Base-by-base conservation (phyloP, 2,113 vertebrate genomes). In the Pionites leucogaster region DNA sequence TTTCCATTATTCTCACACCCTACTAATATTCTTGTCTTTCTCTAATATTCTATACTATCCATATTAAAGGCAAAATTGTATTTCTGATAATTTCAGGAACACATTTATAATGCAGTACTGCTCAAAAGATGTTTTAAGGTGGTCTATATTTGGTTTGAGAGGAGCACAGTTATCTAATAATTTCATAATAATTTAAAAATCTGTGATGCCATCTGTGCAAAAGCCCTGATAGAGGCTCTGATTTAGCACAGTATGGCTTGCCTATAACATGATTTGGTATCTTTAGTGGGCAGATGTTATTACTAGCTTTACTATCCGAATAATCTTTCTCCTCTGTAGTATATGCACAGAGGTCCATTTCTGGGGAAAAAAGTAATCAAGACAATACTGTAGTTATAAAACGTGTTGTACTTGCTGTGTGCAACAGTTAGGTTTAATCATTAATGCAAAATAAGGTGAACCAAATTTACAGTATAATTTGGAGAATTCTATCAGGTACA, bases 161-260 rank as follows among this genome's bases (percentile, higher is more conserved):
- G 65, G 33, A 96, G 47, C 47, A 78, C 74, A 91, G 93, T 93
- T 92, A 78, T 86, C 92, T 96, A 95, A 95, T 92, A 96, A 90
- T 88, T 86, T 85, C 94, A 96, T 94, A 95, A 95, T 97, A 92
- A 91, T 94, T 91, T 84, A 12, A 80, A 93, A 96, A 93, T 93
- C 94, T 97, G 92, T 81, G 42, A 64, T 92, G 24, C 94, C 94
- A 95, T 97, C 96, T 97, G 96, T 89, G 92, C 92, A 91, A 88
- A 95, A 77, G 29, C 50, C 91, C 69, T 75, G 37, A 25, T 15
- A 70, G 94, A 92, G 29, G 55, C 33, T 93, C n/a, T 78, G 39
- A 81, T 86, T 94, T 60, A 81, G 55, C 42, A 41, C 65, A 87
- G 65, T 64, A 50, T 84, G 55, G 63, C 47, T 97, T 75, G 69